These are phyloP conservation scores for Oedothorax gibbosus DNA, from an alignment of 1,140 invertebrate species.

Conservation along the genomic window DNA sequence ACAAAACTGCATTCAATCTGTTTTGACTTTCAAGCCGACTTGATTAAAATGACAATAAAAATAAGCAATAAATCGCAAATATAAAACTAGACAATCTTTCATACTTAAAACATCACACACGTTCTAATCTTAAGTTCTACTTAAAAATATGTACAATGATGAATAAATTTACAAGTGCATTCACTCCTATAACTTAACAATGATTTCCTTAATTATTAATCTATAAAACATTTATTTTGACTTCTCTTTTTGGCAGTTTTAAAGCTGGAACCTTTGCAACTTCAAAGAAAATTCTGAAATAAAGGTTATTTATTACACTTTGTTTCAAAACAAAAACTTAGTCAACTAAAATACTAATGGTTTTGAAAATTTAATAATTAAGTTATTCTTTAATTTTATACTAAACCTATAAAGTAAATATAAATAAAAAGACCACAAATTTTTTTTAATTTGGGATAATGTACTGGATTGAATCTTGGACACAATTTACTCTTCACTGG, in stretches of 20 bases:
- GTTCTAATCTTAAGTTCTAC: too few relatives aligned
- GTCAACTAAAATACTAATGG: neutral
- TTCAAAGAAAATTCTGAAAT: conserved; percentile 60
- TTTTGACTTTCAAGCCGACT: too few relatives aligned
- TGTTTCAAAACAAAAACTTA: neutral
- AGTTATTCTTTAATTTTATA: too few relatives aligned
- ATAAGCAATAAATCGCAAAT: too few relatives aligned
- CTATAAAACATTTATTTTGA: neutral
- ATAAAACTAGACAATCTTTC: too few relatives aligned
- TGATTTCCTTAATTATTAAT: neutral
- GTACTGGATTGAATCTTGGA: too few relatives aligned
- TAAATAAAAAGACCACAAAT: too few relatives aligned
- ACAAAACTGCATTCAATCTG: neutral
- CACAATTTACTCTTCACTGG: too few relatives aligned
- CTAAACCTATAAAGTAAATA: too few relatives aligned
- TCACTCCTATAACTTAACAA: neutral
- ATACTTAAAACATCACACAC: too few relatives aligned
- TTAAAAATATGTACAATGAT: conserved; percentile 14
- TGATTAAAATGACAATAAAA: too few relatives aligned
- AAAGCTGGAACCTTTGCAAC: conserved; percentile 61
- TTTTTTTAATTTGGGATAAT: too few relatives aligned
- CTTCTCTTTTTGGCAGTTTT: conserved; percentile 1
- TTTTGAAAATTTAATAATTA: neutral
- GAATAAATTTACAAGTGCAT: conserved; percentile 22
- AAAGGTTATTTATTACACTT: conserved; percentile 9